Conservation (phyloP, 1,140 invertebrate genomes). For the Ceratoteleas bidentatus region DNA sequence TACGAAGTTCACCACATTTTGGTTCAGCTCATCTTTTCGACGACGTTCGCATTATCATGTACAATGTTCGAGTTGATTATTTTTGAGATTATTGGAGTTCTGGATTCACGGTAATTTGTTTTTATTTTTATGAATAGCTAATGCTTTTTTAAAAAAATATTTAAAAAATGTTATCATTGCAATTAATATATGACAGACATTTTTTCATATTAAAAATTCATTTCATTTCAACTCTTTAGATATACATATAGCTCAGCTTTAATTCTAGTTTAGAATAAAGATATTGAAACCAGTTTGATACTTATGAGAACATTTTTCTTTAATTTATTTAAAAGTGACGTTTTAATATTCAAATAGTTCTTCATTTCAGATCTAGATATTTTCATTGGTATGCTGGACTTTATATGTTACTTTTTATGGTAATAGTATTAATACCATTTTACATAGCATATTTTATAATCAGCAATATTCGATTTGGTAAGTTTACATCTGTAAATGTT, state of each 20-base stretch:
- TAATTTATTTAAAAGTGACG: too few relatives aligned
- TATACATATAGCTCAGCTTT: too few relatives aligned
- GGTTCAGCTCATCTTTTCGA: slow-evolving; percentile 97
- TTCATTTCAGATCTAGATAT: slow-evolving; percentile 91
- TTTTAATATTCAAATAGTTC: slow-evolving; percentile 20
- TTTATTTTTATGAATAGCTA: too few relatives aligned
- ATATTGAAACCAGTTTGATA: too few relatives aligned
- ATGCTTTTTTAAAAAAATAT: not conserved
- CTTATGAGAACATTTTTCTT: slow-evolving; percentile 25
- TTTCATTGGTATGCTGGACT: slow-evolving; percentile 97
- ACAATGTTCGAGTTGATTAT: slow-evolving; percentile 99
- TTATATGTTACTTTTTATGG: slow-evolving; percentile 95
- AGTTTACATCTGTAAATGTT: slow-evolving; percentile 71
- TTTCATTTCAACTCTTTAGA: too few relatives aligned
- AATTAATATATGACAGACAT: too few relatives aligned
- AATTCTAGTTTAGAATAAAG: too few relatives aligned
- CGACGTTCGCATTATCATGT: slow-evolving; percentile 98
- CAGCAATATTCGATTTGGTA: slow-evolving; percentile 94
- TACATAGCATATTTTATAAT: slow-evolving; percentile 98
- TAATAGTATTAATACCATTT: slow-evolving; percentile 98
- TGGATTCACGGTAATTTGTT: slow-evolving; percentile 88
- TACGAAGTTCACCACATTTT: slow-evolving; percentile 98
- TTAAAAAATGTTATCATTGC: too few relatives aligned
- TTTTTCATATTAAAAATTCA: too few relatives aligned
- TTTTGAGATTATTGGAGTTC: slow-evolving; percentile 98